Conservation (phyloP, 1,140 invertebrate genomes). For the Sinonovacula constricta region DNA sequence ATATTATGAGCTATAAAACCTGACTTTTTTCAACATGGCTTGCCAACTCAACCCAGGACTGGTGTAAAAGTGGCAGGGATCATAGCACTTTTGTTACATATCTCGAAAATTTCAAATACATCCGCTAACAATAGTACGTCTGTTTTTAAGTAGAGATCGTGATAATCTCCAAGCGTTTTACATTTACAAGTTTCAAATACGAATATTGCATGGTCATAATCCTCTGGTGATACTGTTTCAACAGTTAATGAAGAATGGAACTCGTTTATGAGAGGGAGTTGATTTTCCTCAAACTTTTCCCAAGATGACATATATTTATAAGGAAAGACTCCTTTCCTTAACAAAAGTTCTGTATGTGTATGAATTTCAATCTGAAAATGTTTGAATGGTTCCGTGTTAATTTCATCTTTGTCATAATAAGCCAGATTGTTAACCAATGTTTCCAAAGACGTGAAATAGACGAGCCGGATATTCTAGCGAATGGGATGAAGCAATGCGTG, state of each 20-base stretch:
- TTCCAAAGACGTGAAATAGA: slow-evolving; percentile 27
- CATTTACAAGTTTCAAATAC: slow-evolving; percentile 30
- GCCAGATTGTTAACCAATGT: slow-evolving; percentile 32
- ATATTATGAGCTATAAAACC: too few relatives aligned
- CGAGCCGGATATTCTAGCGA: too few relatives aligned
- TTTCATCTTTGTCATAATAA: slow-evolving; percentile 14
- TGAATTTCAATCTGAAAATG: slow-evolving; percentile 14
- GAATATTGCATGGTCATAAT: slow-evolving; percentile 47
- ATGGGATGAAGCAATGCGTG: too few relatives aligned
- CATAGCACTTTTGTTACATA: slow-evolving; percentile 14
- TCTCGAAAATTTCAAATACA: slow-evolving; percentile 50
- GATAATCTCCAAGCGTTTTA: slow-evolving; percentile 39
- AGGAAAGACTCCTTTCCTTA: slow-evolving; percentile 48
- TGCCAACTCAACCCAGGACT: slow-evolving; percentile 59
- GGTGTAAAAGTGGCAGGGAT: slow-evolving; percentile 47
- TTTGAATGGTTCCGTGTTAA: too few relatives aligned
- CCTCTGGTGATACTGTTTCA: slow-evolving; percentile 24
- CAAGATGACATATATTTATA: slow-evolving; percentile 39
- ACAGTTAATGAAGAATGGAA: slow-evolving; percentile 24
- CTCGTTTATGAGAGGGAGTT: slow-evolving; percentile 14
- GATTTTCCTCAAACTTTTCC: slow-evolving; percentile 34
- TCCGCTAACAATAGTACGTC: slow-evolving; percentile 49
- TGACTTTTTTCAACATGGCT: slow-evolving; percentile 63
- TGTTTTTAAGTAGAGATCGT: slow-evolving; percentile 53
- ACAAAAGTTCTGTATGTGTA: slow-evolving; percentile 17